These are phyloP conservation scores for Gallinago solitaria DNA, from an alignment of 2,797 vertebrate genomes.

Conservation along the genomic window DNA sequence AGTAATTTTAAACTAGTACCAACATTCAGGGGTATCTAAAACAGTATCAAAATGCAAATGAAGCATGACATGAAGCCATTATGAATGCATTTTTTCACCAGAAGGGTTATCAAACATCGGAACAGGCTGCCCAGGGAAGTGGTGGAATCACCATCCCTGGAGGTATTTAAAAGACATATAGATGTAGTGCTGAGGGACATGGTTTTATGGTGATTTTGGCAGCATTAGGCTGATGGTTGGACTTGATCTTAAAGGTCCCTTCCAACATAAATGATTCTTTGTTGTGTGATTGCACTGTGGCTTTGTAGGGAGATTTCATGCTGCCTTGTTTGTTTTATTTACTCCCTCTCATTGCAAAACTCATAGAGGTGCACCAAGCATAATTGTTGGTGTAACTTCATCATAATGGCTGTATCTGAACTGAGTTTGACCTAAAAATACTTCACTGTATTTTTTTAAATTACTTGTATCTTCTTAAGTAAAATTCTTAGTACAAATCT, in stretches of 20 bases:
- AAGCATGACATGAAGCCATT: not conserved
- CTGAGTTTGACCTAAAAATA: not conserved
- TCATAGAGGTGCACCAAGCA: not conserved
- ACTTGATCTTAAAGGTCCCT: not conserved
- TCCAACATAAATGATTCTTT: not conserved
- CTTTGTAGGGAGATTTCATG: not conserved
- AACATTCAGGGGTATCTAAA: not conserved
- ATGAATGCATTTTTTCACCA: not conserved
- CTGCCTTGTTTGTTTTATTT: not conserved
- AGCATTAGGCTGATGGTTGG: not conserved
- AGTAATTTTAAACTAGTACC: not conserved
- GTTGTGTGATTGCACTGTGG: not conserved
- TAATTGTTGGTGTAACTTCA: not conserved
- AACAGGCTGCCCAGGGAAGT: not conserved
- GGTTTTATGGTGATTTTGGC: not conserved
- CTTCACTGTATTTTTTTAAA: not conserved
- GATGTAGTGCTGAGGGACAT: not conserved
- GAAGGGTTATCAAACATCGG: not conserved
- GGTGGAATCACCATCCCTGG: not conserved
- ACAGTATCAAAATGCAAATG: not conserved
- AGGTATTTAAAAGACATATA: not conserved
- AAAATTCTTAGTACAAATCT: not conserved
- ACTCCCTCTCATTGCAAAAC: not conserved
- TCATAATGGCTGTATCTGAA: not conserved
- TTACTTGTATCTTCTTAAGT: not conserved